Evolutionary conservation across 2,113 vertebrate genomes (phyloP), one percentile per base, ranked within the genome.

Genomic region (Marmota flaviventris): DNA sequence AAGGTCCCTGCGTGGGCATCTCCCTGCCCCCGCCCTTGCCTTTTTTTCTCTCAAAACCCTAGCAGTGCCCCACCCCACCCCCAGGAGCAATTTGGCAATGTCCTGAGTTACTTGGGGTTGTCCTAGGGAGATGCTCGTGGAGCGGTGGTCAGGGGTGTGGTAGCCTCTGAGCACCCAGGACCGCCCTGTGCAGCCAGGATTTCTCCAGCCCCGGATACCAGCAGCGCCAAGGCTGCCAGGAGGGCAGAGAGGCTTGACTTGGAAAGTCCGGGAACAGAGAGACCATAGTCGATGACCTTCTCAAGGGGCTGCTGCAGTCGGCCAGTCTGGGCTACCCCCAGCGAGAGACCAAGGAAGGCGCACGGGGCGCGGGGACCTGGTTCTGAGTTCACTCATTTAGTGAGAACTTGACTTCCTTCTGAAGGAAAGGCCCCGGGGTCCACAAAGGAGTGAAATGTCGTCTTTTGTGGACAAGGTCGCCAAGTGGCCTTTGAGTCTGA

Each of bases 261-360:
- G 4, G 5, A 5, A 25, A 48, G 37, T 37, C 0, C 16, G 0
- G 22, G 29, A 8, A 8, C 0, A 18, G 0, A 1, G 1, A 0
- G 16, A 51, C 70, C 14, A 0, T 25, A 29, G 53, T 5, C 51
- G 10, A n/a, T 16, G n/a, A 69, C 45, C 24, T 0, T n/a, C 5
- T 25, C 29, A 9, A 42, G 0, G 4, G 7, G 1, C 32, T 6
- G 2, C 18, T 29, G 24, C 25, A 0, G 0, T 0, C 2, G 65
- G 24, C 5, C 58, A 42, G 11, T 48, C 53, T 0, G 4, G 37
- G 45, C 67, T 12, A 24, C 8, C 78, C 8, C 45, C 14, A 17
- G 11, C 0, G 14, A 39, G 8, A 56, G 1, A 45, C 45, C 45
- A 8, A 45, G 45, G 45, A 45, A 8, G 45, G 45, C 45, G 1